These are phyloP conservation scores for Medauroidea extradentata DNA, from an alignment of 1,140 invertebrate genomes.

Conservation along the genomic window DNA sequence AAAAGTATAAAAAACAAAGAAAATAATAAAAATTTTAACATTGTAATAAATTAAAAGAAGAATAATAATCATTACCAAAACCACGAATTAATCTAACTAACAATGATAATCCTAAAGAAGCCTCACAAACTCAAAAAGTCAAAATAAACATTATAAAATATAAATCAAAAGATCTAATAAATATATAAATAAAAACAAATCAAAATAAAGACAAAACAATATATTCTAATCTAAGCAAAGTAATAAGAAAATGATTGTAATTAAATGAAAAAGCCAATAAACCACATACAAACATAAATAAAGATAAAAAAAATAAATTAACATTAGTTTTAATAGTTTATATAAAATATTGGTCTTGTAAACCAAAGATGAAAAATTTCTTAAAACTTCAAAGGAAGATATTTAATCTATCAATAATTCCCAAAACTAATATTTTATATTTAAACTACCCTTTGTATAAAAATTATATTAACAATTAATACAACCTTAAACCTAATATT, in stretches of 20 bases:
- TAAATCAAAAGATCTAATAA: constrained; percentile 43
- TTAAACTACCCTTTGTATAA: constrained; percentile 48
- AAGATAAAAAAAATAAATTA: constrained; percentile 39
- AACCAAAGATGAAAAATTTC: constrained; percentile 48
- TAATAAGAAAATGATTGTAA: constrained; percentile 48
- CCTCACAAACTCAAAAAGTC: constrained; percentile 54
- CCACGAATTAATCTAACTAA: constrained; percentile 52
- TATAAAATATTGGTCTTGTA: constrained; percentile 56
- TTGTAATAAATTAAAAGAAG: constrained; percentile 49
- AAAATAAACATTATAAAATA: constrained; percentile 55
- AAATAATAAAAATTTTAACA: constrained; percentile 48
- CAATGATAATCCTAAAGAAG: constrained; percentile 51
- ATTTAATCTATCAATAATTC: constrained; percentile 51
- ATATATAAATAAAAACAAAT: constrained; percentile 47
- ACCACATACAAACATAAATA: constrained; percentile 41
- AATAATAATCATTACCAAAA: constrained; percentile 53
- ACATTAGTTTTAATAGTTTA: constrained; percentile 54
- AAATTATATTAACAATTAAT: constrained; percentile 39
- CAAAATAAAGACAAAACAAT: constrained; percentile 50
- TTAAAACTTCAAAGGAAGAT: constrained; percentile 52
- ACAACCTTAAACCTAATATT: constrained; percentile 37
- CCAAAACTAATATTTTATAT: constrained; percentile 54
- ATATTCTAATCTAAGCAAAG: constrained; percentile 51
- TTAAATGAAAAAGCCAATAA: constrained; percentile 46
- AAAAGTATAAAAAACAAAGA: constrained; percentile 42